A percentile compares a stretch with the other conserved stretches of the same genome.
Conservation (phyloP, 2,113 vertebrate species). For the Mionectes macconnelli region DNA sequence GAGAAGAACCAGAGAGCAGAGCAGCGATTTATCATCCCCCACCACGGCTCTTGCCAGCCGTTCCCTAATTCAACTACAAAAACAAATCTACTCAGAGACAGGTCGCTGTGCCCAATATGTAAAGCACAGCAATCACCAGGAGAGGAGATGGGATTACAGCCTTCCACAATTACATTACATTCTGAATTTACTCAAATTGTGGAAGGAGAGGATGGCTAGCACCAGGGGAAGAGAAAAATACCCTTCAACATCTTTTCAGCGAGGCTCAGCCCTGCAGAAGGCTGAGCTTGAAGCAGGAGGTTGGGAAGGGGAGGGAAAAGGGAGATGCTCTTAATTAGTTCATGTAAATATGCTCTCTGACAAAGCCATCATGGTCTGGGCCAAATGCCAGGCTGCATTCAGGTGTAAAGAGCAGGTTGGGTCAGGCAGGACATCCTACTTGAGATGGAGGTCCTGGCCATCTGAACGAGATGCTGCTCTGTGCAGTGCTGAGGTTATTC, state of each 20-base stretch:
- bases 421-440: neutral
- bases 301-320: neutral
- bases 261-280: neutral
- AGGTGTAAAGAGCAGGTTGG: neutral
- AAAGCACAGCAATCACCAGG: slow-evolving; percentile 33
- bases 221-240: neutral
- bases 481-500: neutral
- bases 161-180: slow-evolving; percentile 38
- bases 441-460: neutral
- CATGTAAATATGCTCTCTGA: neutral
- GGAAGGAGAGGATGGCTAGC: neutral
- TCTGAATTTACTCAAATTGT: neutral
- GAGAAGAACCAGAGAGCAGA: neutral
- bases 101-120: neutral
- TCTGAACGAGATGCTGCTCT: neutral
- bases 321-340: neutral
- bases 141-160: slow-evolving; percentile 54
- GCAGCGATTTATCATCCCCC: neutral
- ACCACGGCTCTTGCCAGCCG: neutral
- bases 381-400: neutral
- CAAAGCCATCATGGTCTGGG: neutral
- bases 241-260: neutral
- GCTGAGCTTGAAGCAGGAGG: neutral
- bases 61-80: slow-evolving; percentile 48
- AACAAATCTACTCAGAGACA: slow-evolving; percentile 34